These are phyloP conservation scores for Yponomeuta plumbellus DNA, from an alignment of 2,888 invertebrate species.

Conservation along the genomic window DNA sequence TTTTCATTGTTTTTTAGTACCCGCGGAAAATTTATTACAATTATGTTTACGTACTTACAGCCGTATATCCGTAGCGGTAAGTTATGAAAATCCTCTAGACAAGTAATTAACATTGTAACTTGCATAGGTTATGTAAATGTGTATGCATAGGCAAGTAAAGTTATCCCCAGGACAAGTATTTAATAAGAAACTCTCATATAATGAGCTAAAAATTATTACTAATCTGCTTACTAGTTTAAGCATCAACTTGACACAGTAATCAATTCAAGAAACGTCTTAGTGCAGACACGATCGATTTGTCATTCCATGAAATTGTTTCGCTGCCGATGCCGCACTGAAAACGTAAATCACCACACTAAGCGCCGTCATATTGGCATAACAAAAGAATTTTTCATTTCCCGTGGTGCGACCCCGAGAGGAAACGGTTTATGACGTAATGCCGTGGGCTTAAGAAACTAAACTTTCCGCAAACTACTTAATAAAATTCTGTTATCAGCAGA, in stretches of 20 bases:
- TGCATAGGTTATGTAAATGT: no score
- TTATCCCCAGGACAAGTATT: no score
- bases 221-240: neutral
- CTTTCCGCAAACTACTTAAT: neutral
- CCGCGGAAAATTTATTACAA: no score
- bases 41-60: no score
- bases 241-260: neutral
- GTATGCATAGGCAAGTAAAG: no score
- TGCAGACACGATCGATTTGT: neutral
- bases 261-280: neutral
- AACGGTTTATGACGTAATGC: neutral
- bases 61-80: no score
- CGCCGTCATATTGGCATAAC: neutral
- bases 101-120: no score
- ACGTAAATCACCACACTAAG: neutral
- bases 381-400: neutral
- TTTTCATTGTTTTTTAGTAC: no score
- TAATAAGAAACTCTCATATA: no score
- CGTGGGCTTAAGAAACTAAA: neutral
- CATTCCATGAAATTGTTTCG: neutral
- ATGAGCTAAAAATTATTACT: neutral
- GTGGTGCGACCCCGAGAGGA: neutral
- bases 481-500: neutral
- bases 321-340: neutral
- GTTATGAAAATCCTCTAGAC: no score